phyloP scores from a whole-genome alignment of 2,113 vertebrate species.

The Pelecanoides urinatrix region DNA sequence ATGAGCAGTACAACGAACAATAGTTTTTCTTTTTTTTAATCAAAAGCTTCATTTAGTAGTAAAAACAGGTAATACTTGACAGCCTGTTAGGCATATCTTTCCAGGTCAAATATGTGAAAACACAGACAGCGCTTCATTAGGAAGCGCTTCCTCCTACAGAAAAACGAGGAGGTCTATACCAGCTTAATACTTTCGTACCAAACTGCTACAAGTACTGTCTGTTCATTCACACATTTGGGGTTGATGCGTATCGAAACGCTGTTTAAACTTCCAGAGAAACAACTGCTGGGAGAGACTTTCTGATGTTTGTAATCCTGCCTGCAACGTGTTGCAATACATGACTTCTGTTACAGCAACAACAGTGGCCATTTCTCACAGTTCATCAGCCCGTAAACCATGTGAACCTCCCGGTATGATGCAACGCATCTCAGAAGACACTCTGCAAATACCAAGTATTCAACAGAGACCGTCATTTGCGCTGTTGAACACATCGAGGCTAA shows the following conservation, averaged over 20 bases:
- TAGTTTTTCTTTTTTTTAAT: background rate
- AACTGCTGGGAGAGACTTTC: background rate
- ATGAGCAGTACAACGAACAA: background rate
- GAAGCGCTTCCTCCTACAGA: background rate
- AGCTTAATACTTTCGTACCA: background rate
- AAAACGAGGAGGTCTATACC: background rate
- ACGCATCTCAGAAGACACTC: background rate
- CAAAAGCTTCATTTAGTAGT: background rate
- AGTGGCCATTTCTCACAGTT: background rate
- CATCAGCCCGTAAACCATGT: background rate
- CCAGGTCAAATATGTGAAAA: background rate
- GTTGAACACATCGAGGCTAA: background rate
- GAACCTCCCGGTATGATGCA: background rate
- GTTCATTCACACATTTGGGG: background rate
- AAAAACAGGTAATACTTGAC: background rate
- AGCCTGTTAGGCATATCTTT: background rate
- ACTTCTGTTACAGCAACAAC: background rate
- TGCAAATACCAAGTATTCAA: background rate
- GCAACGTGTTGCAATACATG: background rate
- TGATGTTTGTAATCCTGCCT: background rate
- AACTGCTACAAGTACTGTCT: background rate
- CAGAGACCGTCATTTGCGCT: fast-evolving
- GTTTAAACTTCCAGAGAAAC: background rate
- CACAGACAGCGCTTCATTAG: background rate
- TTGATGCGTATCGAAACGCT: background rate